Evolutionary conservation across 2,888 invertebrate genomes (phyloP).

Genomic region (Megastigmus dorsalis): DNA sequence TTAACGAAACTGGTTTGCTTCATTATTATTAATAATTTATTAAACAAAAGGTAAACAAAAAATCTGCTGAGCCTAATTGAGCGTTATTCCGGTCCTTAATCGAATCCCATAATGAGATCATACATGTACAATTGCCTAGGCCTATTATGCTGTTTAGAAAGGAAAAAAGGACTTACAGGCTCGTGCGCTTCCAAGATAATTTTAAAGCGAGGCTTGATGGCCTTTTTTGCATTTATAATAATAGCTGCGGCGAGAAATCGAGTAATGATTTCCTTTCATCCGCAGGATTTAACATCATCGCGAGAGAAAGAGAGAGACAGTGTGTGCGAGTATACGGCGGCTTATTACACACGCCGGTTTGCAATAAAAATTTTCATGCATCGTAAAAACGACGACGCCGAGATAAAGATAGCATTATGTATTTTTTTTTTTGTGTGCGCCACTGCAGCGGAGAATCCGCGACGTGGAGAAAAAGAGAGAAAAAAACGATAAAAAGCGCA

Average conservation of each 20-base stretch:
- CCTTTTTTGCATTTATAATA: not conserved
- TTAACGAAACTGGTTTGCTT: too few species aligned
- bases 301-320: too few species aligned
- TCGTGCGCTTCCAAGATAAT: too few species aligned
- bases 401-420: not conserved
- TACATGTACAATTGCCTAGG: too few species aligned
- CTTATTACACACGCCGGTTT: too few species aligned
- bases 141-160: not conserved
- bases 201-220: not conserved
- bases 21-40: too few species aligned
- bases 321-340: too few species aligned
- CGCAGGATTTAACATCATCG: too few species aligned
- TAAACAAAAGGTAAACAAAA: too few species aligned
- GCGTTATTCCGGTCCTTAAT: constrained; percentile 28
- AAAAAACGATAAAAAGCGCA: too few species aligned
- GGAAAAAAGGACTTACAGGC: too few species aligned
- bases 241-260: not conserved
- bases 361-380: not conserved
- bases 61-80: constrained; percentile 12
- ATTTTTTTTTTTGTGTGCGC: not conserved
- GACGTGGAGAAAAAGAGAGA: not conserved
- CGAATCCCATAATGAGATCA: not conserved
- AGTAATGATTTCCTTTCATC: constrained; percentile 20
- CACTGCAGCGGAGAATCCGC: not conserved
- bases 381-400: not conserved